These are phyloP conservation scores for Epiblema foenella DNA, from an alignment of 2,888 invertebrate genomes.

Conservation along the genomic window DNA sequence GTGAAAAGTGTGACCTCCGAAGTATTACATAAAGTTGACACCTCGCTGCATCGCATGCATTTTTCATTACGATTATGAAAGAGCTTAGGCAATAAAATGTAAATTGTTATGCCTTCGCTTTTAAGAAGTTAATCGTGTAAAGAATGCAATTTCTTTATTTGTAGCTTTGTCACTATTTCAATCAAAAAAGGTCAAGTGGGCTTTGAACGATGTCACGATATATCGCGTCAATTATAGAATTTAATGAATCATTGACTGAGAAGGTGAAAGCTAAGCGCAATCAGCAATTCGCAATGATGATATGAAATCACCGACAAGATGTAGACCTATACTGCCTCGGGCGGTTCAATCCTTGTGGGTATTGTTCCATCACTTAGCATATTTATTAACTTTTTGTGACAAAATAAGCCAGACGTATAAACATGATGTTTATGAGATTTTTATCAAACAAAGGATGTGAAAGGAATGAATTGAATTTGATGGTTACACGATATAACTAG, in stretches of 20 bases:
- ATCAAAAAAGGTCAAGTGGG: conserved; percentile 70
- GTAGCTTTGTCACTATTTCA: conserved; percentile 68
- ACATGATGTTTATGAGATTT: conserved; percentile 31
- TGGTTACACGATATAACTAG: conserved; percentile 16
- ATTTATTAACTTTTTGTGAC: conserved; percentile 40
- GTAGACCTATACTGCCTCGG: conserved; percentile 6
- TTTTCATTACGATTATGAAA: conserved; percentile 20
- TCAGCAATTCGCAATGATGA: conserved; percentile 58
- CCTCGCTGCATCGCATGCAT: conserved; percentile 3
- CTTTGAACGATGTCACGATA: conserved; percentile 62
- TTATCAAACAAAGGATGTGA: conserved; percentile 41
- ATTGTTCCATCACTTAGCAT: conserved; percentile 41
- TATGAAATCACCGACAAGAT: conserved; percentile 21
- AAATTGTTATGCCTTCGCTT: conserved; percentile 7
- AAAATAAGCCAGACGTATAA: conserved; percentile 22
- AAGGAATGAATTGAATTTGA: conserved; percentile 17
- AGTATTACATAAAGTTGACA: neutral
- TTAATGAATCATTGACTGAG: conserved; percentile 72
- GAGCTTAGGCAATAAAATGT: conserved; percentile 15
- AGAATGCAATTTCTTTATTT: conserved; percentile 46
- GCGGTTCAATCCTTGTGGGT: conserved; percentile 21
- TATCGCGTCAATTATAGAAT: conserved; percentile 74
- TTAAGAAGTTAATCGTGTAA: conserved; percentile 33
- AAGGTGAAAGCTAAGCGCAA: conserved; percentile 76
- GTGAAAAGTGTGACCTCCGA: conserved; percentile 3